Conservation (phyloP, 2,113 vertebrate genomes). For the Gambusia affinis region DNA sequence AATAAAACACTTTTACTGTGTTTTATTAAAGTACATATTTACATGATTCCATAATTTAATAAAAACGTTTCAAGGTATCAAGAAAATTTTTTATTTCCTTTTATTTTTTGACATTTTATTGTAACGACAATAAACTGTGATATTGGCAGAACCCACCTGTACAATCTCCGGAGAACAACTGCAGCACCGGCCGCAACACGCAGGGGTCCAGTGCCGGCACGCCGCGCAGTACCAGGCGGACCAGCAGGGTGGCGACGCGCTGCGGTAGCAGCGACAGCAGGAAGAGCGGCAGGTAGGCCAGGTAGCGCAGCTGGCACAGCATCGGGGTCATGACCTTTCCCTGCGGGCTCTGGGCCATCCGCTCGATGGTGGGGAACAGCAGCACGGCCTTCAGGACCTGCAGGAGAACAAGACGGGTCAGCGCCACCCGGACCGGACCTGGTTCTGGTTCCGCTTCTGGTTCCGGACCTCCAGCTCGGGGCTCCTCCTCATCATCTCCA, state of each 20-base stretch:
- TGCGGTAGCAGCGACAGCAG: slow-evolving; percentile 88
- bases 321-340: slow-evolving; percentile 89
- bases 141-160: slow-evolving; percentile 74
- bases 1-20: too few relatives aligned
- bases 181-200: slow-evolving; percentile 72
- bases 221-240: slow-evolving; percentile 69
- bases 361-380: slow-evolving; percentile 96
- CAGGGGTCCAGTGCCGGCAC: slow-evolving; percentile 70
- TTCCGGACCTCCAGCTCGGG: slow-evolving; percentile 84
- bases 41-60: too few relatives aligned
- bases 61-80: too few relatives aligned
- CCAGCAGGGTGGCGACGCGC: slow-evolving; percentile 78
- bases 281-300: slow-evolving; percentile 85
- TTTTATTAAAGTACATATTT: too few relatives aligned
- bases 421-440: too few relatives aligned
- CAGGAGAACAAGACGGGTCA: neutral
- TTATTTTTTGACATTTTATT: too few relatives aligned
- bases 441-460: too few relatives aligned
- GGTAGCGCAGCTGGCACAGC: slow-evolving; percentile 88
- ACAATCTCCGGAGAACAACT: slow-evolving; percentile 85
- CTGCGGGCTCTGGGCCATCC: slow-evolving; percentile 87
- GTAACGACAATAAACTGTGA: too few relatives aligned
- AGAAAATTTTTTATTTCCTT: too few relatives aligned
- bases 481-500: slow-evolving; percentile 89
- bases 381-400: slow-evolving; percentile 88